Base-by-base conservation (phyloP, 2,888 invertebrate species). In the Napeogenes sylphis region DNA sequence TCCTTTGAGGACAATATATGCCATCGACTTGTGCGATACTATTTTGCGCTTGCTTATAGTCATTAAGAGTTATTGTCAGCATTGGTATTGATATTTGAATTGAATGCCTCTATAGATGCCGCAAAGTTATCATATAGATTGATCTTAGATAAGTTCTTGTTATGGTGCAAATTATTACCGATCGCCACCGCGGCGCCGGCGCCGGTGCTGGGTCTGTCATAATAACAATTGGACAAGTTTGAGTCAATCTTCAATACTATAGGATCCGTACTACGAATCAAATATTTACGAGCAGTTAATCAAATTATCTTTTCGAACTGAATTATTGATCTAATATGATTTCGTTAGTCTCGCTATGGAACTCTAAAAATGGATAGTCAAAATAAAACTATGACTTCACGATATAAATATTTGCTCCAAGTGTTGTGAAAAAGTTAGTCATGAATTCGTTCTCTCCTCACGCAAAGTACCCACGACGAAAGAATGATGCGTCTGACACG, bases 41-140 rank as follows among this genome's bases (percentile, higher is more conserved):
- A 86, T 83, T 84, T 82, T 84, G 80, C 81, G 82, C 81, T 82
- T 78, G 78, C 80, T 83, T 85, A 82, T 80, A 82, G 83, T 84
- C 87, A 87, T 89, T 88, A 87, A 86, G 82, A 81, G 81, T 82
- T 82, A 87, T 85, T 87, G 87, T 87, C 84, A 83, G 82, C 78
- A 77, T 74, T 73, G 78, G 76, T 75, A 76, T 77, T 72, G 81
- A 83, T 86, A 86, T 87, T 87, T 88, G 87, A 88, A 89, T 88
- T 87, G 87, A 88, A 88, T 87, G 84, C 83, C 77, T 79, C 83
- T 75, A 78, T 77, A 77, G 77, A 73, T 78, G 76, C 82, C 78
- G 77, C 77, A 72, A 70, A 73, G 74, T 76, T 87, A 89, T 90
- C 87, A 71, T 61, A 51, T 66, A 77, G 86, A 87, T 87, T 73